Evolutionary conservation across 2,797 vertebrate species (phyloP).

Genomic region (Chelon auratus): DNA sequence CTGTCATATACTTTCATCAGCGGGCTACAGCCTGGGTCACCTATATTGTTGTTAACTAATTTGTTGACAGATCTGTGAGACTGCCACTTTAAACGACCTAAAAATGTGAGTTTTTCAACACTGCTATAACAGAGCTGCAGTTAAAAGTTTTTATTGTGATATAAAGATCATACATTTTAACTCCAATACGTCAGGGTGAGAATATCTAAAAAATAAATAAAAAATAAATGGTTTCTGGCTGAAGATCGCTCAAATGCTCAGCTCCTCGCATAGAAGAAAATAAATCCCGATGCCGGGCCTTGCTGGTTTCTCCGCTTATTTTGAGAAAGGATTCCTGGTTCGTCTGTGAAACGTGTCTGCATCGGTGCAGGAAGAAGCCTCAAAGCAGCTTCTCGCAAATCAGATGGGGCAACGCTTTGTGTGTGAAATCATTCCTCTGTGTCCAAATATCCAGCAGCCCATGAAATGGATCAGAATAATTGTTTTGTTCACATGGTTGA

Average conservation of each 20-base stretch:
- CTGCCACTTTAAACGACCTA: neutral
- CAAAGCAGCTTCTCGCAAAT: conserved; percentile 41
- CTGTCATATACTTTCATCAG: too few species aligned
- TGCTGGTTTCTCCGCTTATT: neutral
- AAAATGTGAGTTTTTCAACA: neutral
- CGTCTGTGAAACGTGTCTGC: conserved; percentile 32
- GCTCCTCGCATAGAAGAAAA: conserved; percentile 7
- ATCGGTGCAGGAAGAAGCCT: conserved; percentile 37
- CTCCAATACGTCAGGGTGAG: neutral
- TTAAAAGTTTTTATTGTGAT: neutral
- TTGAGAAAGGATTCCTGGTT: neutral
- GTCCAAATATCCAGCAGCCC: conserved; percentile 42
- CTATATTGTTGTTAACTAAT: too few species aligned
- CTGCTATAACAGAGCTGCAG: neutral
- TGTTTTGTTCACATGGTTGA: conserved; percentile 22
- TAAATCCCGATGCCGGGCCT: neutral
- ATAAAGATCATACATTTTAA: neutral
- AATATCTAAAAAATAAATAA: neutral
- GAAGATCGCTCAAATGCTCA: neutral
- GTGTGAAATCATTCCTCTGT: conserved; percentile 40
- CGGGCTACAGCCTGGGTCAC: too few species aligned
- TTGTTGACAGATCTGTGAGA: neutral
- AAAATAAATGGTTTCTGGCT: neutral
- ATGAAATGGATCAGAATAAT: conserved; percentile 62
- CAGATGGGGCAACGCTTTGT: conserved; percentile 37